A percentile compares a stretch with the other conserved stretches of the same genome.
Conservation (phyloP, 2,888 invertebrate species). For the Synergus gifuensis region DNA sequence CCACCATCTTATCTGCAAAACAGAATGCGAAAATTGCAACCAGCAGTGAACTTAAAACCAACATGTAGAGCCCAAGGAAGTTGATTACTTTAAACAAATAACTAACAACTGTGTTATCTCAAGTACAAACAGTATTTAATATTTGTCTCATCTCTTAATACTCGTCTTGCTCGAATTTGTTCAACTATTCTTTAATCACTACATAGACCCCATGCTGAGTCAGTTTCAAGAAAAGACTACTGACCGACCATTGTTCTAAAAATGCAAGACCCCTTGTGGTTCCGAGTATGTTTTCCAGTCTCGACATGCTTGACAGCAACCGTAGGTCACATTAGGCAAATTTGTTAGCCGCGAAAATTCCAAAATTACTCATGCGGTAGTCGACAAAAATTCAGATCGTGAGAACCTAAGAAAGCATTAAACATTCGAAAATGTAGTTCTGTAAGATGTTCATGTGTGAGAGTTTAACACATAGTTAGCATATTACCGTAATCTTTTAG, state of each 20-base stretch:
- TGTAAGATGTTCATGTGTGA: not conserved
- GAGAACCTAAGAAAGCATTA: not conserved
- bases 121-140: no score
- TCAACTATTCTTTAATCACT: no score
- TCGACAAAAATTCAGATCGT: not conserved
- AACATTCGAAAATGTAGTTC: not conserved
- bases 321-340: not conserved
- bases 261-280: not conserved
- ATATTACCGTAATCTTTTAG: no score
- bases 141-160: no score
- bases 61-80: not conserved
- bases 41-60: not conserved
- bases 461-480: no score
- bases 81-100: no score
- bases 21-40: constrained; percentile 15
- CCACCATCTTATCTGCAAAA: constrained; percentile 5
- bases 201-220: not conserved
- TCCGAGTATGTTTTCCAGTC: no score
- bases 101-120: no score
- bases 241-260: not conserved
- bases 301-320: not conserved
- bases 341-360: not conserved
- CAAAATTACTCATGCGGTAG: not conserved
- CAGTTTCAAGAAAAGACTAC: not conserved
- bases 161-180: no score